Evolutionary conservation across 2,888 invertebrate genomes (phyloP).

Genomic region (Octonoba sinensis): DNA sequence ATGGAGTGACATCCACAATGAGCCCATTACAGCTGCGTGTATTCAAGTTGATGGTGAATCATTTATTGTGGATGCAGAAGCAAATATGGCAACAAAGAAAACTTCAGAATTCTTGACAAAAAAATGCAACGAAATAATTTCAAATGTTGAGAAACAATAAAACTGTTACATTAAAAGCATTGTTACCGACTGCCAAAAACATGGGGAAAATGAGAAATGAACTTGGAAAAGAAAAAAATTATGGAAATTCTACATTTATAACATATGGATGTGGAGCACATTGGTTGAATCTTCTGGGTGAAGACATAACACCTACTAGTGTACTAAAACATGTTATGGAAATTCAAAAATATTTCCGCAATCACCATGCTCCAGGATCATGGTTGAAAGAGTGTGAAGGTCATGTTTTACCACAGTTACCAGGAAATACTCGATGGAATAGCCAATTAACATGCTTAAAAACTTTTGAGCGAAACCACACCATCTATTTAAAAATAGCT

Average conservation of each 20-base stretch:
- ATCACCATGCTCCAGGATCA: constrained; percentile 7
- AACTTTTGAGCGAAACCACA: not conserved
- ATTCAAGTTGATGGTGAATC: not conserved
- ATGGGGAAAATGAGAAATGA: constrained; percentile 26
- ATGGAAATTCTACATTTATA: not conserved
- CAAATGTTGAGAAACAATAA: not conserved
- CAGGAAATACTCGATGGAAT: constrained; percentile 8
- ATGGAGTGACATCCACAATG: constrained; percentile 12
- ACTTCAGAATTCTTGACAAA: constrained; percentile 12
- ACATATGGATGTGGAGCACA: constrained; percentile 20
- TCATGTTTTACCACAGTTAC: not conserved
- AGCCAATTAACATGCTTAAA: constrained; percentile 7
- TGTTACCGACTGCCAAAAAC: constrained; percentile 13
- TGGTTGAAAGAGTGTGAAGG: constrained; percentile 4
- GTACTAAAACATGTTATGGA: not conserved
- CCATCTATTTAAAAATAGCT: not conserved
- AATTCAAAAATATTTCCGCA: not conserved
- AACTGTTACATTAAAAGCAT: constrained; percentile 11
- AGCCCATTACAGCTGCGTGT: not conserved
- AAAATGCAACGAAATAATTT: constrained; percentile 10
- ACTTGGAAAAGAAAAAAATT: constrained; percentile 25
- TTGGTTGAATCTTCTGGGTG: constrained; percentile 10
- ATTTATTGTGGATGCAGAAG: constrained; percentile 6
- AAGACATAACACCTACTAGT: constrained; percentile 3
- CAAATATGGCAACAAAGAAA: not conserved